phyloP scores from a whole-genome alignment of 1,140 invertebrate species.

The Trinorchestia longiramus region DNA sequence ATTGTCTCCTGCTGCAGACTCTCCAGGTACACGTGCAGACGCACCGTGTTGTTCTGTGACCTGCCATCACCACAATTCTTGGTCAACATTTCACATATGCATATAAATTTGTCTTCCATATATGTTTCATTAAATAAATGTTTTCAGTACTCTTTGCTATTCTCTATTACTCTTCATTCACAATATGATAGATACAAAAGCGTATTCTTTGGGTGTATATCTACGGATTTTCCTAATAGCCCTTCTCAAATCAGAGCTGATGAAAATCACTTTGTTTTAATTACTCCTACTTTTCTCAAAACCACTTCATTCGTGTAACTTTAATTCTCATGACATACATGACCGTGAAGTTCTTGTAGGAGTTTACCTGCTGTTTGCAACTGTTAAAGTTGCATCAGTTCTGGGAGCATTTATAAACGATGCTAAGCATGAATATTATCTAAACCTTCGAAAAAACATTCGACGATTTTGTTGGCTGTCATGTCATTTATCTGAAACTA shows the following conservation, averaged over 20 bases:
- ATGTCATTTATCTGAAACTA: no score
- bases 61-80: background rate
- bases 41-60: slow-evolving; percentile 59
- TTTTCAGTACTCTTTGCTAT: background rate
- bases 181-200: no score
- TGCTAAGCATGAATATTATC: background rate
- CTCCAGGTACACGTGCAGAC: slow-evolving; percentile 62
- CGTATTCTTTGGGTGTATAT: no score
- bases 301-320: background rate
- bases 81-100: background rate
- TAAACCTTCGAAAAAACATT: background rate
- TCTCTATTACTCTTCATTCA: no score
- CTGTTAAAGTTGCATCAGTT: background rate
- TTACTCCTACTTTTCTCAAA: no score
- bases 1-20: slow-evolving; percentile 58
- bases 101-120: background rate
- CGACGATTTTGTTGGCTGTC: background rate
- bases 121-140: background rate
- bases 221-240: no score
- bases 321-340: background rate
- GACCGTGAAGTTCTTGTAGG: background rate
- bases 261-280: no score
- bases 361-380: background rate
- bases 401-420: background rate
- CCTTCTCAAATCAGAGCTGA: no score